Base-by-base conservation (phyloP, 2,113 vertebrate species). In the Lepus europaeus region DNA sequence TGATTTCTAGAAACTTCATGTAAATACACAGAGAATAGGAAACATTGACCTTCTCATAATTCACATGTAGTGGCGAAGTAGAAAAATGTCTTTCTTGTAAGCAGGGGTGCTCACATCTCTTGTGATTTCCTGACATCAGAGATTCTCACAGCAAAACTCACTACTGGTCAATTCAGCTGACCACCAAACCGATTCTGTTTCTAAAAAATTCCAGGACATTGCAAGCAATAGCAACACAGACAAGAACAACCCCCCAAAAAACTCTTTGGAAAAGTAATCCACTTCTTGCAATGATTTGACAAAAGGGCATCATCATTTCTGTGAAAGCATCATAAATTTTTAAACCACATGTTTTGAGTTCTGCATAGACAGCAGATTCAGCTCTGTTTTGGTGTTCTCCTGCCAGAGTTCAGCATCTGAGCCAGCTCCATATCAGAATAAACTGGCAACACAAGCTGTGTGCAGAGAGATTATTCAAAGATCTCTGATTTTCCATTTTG, bases 1-100 rank as follows among this genome's bases (percentile, higher is more conserved):
- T 95, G 96, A 97, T 92, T 97, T 59, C 79, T 86, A 97, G 95
- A 93, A 97, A 96, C 97, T 96, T 87, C 69, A 95, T 81, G 70
- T 94, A 94, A 97, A 96, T 82, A 97, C n/a, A 29, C 81, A 78
- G 70, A 93, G 89, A 90, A 66, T 91, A 9, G 33, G 63, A 95
- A 94, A 96, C 13, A 77, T 39, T 68, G 89, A 59, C 59, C 90
- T 89, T 68, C 31, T 81, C 93, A 69, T 89, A 93, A 87, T 51
- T 95, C 61, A 70, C 25, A 63, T 69, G 69, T 16, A 53, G 9
- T 87, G 39, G 49, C 31, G 69, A 66, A 80, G 95, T 91, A 97
- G 0, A 96, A 95, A 91, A 63, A 0, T 17, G 61, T 93, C 94
- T n/a, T 1, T 91, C 96, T 94, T 80, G 89, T 96, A 96, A 92